Percentiles rank a stretch among this genome's conserved stretches.
These are phyloP conservation scores for Amia ocellicauda DNA, from an alignment of 2,113 vertebrate species.

Conservation along the genomic window DNA sequence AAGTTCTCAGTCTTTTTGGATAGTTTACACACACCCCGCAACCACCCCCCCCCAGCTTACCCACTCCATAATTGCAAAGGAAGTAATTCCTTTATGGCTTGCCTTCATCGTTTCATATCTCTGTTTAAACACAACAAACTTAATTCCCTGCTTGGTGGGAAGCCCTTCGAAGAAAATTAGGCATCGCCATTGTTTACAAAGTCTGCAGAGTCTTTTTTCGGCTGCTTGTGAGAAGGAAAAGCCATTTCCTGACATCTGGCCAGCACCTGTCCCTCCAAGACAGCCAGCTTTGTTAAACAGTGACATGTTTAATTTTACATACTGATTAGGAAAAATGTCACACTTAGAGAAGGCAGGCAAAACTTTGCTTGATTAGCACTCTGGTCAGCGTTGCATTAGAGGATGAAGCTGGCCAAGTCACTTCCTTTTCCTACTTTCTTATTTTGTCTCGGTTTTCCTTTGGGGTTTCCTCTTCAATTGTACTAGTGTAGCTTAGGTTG, in stretches of 20 bases:
- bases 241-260: constrained; percentile 33
- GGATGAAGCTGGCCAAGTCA: too few species aligned
- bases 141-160: constrained; percentile 21
- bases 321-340: constrained; percentile 17
- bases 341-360: background rate
- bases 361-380: constrained; percentile 9
- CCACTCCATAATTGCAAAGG: background rate
- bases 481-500: too few species aligned
- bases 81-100: constrained; percentile 29
- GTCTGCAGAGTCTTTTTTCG: constrained; percentile 9
- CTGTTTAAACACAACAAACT: constrained; percentile 19
- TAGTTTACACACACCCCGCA: too few species aligned
- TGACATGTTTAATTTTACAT: constrained; percentile 24
- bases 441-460: too few species aligned
- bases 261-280: constrained; percentile 27
- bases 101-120: constrained; percentile 24
- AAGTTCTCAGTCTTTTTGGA: too few species aligned
- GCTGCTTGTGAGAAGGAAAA: background rate
- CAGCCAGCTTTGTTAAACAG: constrained; percentile 14
- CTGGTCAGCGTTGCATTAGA: too few species aligned
- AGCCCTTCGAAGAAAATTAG: constrained; percentile 17
- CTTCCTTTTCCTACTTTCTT: too few species aligned
- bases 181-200: constrained; percentile 26
- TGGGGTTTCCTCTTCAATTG: too few species aligned
- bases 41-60: background rate